Base-by-base conservation (phyloP, 2,888 invertebrate genomes). In the Xiphydria camelus region DNA sequence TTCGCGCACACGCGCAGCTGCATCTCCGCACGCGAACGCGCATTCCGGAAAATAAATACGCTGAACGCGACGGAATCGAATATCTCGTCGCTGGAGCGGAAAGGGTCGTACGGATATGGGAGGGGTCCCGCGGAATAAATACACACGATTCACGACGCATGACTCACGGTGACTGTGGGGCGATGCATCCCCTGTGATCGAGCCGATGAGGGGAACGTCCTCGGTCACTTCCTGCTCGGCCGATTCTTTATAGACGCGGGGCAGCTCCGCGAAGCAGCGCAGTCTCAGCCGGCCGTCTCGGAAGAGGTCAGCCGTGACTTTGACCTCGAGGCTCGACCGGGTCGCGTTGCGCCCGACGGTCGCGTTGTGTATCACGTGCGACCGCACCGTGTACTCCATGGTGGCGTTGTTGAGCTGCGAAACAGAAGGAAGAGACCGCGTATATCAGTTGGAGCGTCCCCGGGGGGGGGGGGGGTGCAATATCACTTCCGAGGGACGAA, bases 151-250 rank as follows among this genome's bases (percentile, higher is more conserved):
- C 33, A 41, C 41, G 41, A 22, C 23, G 41, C 4, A 32, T n/a
- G n/a, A 69, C 74, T 72, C 47, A 73, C 74, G 63, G 21, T 62
- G 62, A 42, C 66, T 67, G 32, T 69, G 73, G 0, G 73, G 66
- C 4, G 68, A 68, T 5, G 73, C 72, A 45, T 73, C 71, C 6
- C 73, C 71, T 12, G 70, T 75, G 44, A 74, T 75, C 12, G 73
- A 67, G 20, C 74, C 72, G 35, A 72, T 57, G 22, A 68, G 65
- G 2, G 73, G 74, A 4, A 55, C 62, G 31, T 72, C 75, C 45
- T 73, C 71, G 37, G 55, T 59, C 26, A 75, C 61, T 14, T 66
- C 67, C 7, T 64, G 54, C 31, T 70, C 68, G 7, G 58, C 61
- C 3, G 66, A 64, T 22, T 68, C 62, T 14, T 62, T 61, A 45